These are phyloP conservation scores for Dryobota labecula DNA, from an alignment of 2,888 invertebrate species.

Conservation along the genomic window DNA sequence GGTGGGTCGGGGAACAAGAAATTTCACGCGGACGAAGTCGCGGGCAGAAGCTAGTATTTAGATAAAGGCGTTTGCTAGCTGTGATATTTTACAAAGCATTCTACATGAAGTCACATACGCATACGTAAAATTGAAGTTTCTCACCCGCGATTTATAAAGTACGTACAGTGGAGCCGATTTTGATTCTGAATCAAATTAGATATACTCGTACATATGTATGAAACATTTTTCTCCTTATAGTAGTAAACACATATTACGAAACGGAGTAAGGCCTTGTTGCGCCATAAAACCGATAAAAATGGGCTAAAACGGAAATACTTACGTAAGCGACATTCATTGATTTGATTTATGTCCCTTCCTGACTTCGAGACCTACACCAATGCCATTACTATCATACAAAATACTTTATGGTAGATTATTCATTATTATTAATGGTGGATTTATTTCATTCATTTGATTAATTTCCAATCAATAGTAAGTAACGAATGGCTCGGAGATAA, in stretches of 20 bases:
- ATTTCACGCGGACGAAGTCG: too few relatives aligned
- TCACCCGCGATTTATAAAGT: too few relatives aligned
- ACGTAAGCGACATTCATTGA: conserved; percentile 25
- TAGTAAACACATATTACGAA: conserved; percentile 2
- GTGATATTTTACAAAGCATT: too few relatives aligned
- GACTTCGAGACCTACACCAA: conserved; percentile 7
- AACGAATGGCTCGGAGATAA: neutral
- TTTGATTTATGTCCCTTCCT: conserved; percentile 20
- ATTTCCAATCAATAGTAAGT: neutral
- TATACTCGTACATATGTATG: too few relatives aligned
- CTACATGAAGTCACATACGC: too few relatives aligned
- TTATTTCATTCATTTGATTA: neutral
- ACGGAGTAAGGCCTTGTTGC: conserved; percentile 16
- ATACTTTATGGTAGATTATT: conserved; percentile 1
- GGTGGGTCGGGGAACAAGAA: too few relatives aligned
- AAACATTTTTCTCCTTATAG: neutral
- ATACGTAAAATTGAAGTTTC: too few relatives aligned
- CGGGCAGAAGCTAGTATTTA: too few relatives aligned
- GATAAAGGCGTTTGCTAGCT: too few relatives aligned
- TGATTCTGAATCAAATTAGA: too few relatives aligned
- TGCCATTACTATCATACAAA: neutral
- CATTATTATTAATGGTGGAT: too few relatives aligned
- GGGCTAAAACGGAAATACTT: conserved; percentile 12
- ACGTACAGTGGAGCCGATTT: too few relatives aligned
- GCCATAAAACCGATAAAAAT: conserved; percentile 25